Base-by-base conservation (phyloP, 2,888 invertebrate species). In the Drosophila formosana region DNA sequence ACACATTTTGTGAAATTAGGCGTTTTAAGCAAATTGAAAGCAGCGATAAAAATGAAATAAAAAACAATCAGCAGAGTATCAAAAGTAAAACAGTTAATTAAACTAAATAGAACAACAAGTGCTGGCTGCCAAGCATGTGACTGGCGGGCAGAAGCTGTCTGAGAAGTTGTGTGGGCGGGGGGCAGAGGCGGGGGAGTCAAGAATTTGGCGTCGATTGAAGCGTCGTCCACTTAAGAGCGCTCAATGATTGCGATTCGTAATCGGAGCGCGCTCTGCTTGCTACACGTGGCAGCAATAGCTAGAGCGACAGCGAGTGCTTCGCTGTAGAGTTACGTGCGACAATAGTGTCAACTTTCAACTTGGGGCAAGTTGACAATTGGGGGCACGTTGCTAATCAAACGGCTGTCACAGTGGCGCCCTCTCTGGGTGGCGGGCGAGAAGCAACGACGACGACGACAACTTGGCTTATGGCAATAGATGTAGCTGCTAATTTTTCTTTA, bases 401-500 rank as follows among this genome's bases (percentile, higher is more conserved):
- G 63, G 34, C 47, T 77, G 69, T 66, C 67, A 56, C 53, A 50
- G 62, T 64, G 55, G 28, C 52, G 57, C 37, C 18, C 18, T 18
- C 18, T 18, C 18, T 18, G 18, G 18, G 18, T 18, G 18, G 18
- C 18, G 18, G 18, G 18, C 18, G 18, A 18, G 18, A 18, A 32
- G 39, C 46, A 37, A 8, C 41, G 23, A 32, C 52, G 26, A 25
- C 30, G 30, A 4, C 6, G 6, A 43, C 26, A 41, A 4, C 47
- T 30, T 51, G 25, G 43, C 41, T 56, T 37, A 39, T 45, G 32
- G 68, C 62, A 50, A 64, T 68, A 68, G 53, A 67, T 72, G 67
- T 76, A 63, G 72, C 78, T 68, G 72, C 60, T 84, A 83, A 88
- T 85, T 82, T 82, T 63, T 82, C 77, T 82, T 77, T 82, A 88